Base-by-base conservation (phyloP, 2,797 vertebrate species). In the Myotis daubentonii region DNA sequence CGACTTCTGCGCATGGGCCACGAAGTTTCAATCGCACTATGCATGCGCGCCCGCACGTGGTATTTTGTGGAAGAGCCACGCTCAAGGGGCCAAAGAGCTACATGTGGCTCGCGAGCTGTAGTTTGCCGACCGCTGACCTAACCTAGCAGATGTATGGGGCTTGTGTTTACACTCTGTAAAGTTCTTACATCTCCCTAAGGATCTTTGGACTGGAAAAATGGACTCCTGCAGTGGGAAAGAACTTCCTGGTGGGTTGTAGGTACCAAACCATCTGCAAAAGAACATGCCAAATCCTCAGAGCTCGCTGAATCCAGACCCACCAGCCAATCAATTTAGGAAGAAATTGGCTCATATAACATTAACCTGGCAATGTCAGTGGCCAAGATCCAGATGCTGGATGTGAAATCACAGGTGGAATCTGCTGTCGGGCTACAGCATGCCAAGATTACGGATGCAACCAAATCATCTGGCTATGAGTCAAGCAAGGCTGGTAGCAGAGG, bases 191-290 rank as follows among this genome's bases (percentile, higher is more conserved):
- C 41, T 89, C 66, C n/a, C 12, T 13, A 57, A 83, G 44, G 22
- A 68, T 62, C 33, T 87, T 82, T 71, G 15, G 38, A 57, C 49
- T 93, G 49, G 23, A 83, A 70, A 87, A 47, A 22, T 80, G 41
- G 44, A 49, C 49, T 82, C 51, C 82, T 74, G 36, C 36, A 87
- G 16, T 78, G 55, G 16, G 79, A 60, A 86, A 74, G 12, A 89
- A 70, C 16, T 22, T 38, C 49, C 38, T 22, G n/a, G 36, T 78
- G 8, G 49, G 88, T 82, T 65, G 38, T 20, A 87, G 84, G 51
- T 65, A 91, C 60, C 47, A 81, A 92, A 65, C 80, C 68, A 81
- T 76, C 60, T 68, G 57, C 80, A 89, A 92, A 92, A 80, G 71
- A 53, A 70, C 28, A 49, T 30, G 82, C 84, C 36, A 79, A 47